A percentile compares a stretch with the other conserved stretches of the same genome.
These are phyloP conservation scores for Tragulus kanchil DNA, from an alignment of 2,113 vertebrate genomes.

Conservation along the genomic window DNA sequence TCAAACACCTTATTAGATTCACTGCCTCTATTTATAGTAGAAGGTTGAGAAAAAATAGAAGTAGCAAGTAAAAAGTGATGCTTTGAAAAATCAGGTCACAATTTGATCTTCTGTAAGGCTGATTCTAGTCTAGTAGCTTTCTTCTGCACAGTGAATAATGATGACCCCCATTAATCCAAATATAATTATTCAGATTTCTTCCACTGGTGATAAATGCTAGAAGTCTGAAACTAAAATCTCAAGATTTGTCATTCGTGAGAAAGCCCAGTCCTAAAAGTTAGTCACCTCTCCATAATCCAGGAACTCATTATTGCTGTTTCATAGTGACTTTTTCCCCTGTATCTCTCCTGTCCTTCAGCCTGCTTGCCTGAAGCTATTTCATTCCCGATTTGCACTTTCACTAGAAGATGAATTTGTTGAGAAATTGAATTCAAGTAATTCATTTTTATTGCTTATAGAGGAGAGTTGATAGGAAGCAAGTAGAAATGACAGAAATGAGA, in stretches of 20 bases:
- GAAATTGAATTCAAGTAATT: conserved; percentile 73
- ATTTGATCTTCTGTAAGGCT: background rate
- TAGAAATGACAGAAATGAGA: conserved; percentile 65
- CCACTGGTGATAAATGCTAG: background rate
- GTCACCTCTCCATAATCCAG: background rate
- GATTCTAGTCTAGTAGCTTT: background rate
- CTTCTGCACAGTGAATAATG: conserved; percentile 26
- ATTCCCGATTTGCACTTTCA: conserved; percentile 60
- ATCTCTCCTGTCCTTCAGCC: background rate
- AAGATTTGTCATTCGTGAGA: conserved; percentile 24
- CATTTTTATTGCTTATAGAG: conserved; percentile 67
- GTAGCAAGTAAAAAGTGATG: background rate
- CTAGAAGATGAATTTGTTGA: conserved; percentile 50
- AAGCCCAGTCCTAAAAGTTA: background rate
- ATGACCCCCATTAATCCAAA: background rate
- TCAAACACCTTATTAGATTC: conserved; percentile 48
- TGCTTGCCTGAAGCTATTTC: conserved; percentile 13
- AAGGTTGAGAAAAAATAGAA: background rate
- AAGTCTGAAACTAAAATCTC: background rate
- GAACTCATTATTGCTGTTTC: background rate
- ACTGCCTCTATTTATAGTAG: background rate
- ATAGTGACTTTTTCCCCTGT: background rate
- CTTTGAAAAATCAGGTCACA: background rate
- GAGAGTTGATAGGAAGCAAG: conserved; percentile 66
- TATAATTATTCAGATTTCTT: background rate